Evolutionary conservation across 2,888 invertebrate genomes (phyloP).

Genomic region (Athalia cordata): DNA sequence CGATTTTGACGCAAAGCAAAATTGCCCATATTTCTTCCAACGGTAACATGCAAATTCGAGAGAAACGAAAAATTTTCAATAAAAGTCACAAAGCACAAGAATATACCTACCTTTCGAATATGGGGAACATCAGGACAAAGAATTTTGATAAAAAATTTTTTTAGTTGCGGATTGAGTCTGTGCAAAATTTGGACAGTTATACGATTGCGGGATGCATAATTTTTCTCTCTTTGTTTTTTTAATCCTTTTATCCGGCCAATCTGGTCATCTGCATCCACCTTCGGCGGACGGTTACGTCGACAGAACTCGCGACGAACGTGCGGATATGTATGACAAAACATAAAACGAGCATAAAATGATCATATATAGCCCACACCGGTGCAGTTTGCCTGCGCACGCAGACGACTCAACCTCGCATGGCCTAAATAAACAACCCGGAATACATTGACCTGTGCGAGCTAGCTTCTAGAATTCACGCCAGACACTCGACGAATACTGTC

Average conservation of each 20-base stretch:
- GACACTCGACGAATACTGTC: slow-evolving; percentile 36
- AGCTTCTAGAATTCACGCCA: slow-evolving; percentile 53
- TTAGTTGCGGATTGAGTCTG: too few species aligned
- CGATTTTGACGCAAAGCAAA: too few species aligned
- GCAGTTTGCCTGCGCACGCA: slow-evolving; percentile 55
- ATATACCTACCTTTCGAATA: too few species aligned
- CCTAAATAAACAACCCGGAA: slow-evolving; percentile 74
- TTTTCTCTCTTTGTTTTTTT: neutral
- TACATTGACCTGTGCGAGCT: slow-evolving; percentile 70
- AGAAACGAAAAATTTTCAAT: too few species aligned
- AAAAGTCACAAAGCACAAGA: too few species aligned
- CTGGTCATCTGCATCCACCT: neutral
- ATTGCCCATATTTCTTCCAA: too few species aligned
- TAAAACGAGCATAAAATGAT: slow-evolving; percentile 32
- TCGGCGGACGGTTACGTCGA: slow-evolving; percentile 7
- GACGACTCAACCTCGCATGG: slow-evolving; percentile 71
- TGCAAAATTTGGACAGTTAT: too few species aligned
- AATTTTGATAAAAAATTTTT: too few species aligned
- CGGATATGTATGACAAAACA: slow-evolving; percentile 20
- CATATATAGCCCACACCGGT: slow-evolving; percentile 57
- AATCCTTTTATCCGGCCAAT: neutral
- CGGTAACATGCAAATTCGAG: too few species aligned
- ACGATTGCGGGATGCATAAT: too few species aligned
- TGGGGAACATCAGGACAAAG: too few species aligned
- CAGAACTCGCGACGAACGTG: neutral